Evolutionary conservation across 2,113 vertebrate species (phyloP), one percentile per base, ranked within the genome.

Genomic region (Chaenocephalus aceratus): DNA sequence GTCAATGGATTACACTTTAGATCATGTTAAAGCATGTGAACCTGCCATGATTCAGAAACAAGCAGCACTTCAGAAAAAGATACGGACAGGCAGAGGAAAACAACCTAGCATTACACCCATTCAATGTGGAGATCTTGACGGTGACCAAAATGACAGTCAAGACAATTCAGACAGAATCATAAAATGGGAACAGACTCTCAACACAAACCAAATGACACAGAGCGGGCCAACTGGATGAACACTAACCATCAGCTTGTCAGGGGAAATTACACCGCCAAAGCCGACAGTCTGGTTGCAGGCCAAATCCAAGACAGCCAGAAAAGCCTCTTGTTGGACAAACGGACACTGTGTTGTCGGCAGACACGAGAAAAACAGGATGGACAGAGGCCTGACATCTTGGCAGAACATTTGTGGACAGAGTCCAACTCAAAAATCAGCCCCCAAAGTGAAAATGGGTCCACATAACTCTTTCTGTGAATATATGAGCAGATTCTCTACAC

Each of bases 221-320:
- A 71, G 69, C 64, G 52, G 59, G 14, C 59, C 6, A 10, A 62
- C 66, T 52, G 73, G 72, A 77, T 49, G 48, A 86, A 82, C 73
- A 71, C 69, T 65, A 84, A 86, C 83, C 76, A 84, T 76, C 70
- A 72, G 76, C 86, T 80, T 80, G 77, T 87, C 78, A 65, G 56
- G 51, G 72, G 74, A 86, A 91, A 90, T 89, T 67, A 88, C 72
- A 87, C 72, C 41, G 72, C 45, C 82, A 84, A 82, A 82, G 77
- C 86, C 63, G 66, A 87, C 70, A 69, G 53, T 76, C 67, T 86
- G 72, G 80, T 44, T 6, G 8, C 75, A 65, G 52, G 81, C 88
- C 87, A 91, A 90, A 79, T 77, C 51, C 5, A 45, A 89, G 80
- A 45, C 60, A 54, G 80, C 72, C 77, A 82, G 77, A 80, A 85